phyloP scores from a whole-genome alignment of 2,888 invertebrate species.

The Eristalis tenax region DNA sequence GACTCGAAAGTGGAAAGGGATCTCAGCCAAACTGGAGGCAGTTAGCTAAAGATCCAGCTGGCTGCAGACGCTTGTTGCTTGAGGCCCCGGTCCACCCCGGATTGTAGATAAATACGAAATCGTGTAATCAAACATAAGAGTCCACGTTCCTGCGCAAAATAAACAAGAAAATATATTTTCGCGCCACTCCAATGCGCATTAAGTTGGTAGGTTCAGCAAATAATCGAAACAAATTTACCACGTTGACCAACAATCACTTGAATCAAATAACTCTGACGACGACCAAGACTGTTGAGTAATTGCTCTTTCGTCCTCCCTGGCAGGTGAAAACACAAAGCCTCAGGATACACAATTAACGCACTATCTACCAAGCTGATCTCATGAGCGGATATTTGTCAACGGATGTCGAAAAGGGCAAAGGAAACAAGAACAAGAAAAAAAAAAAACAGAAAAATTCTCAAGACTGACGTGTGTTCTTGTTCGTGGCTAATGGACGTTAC shows the following conservation, averaged over 20 bases:
- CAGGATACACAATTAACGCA: neutral
- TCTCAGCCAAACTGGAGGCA: no score
- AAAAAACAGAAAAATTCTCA: neutral
- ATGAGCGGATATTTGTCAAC: neutral
- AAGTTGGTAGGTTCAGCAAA: no score
- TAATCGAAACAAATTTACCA: no score
- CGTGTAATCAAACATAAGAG: no score
- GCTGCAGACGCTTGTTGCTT: no score
- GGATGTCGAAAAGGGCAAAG: neutral
- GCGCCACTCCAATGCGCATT: no score
- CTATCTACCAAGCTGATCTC: neutral
- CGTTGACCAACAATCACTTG: neutral
- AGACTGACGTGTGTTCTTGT: neutral
- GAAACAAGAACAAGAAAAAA: neutral
- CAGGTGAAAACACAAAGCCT: neutral
- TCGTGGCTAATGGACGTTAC: slow-evolving; percentile 5
- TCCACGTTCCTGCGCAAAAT: no score
- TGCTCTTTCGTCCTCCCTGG: neutral
- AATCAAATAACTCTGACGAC: neutral
- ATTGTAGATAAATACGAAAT: no score
- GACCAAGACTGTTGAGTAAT: neutral
- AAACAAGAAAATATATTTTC: no score
- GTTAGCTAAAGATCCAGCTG: no score
- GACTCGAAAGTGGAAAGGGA: no score
- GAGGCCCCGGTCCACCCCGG: no score